phyloP scores from a whole-genome alignment of 1,140 invertebrate genomes.

The Heliothis virescens region DNA sequence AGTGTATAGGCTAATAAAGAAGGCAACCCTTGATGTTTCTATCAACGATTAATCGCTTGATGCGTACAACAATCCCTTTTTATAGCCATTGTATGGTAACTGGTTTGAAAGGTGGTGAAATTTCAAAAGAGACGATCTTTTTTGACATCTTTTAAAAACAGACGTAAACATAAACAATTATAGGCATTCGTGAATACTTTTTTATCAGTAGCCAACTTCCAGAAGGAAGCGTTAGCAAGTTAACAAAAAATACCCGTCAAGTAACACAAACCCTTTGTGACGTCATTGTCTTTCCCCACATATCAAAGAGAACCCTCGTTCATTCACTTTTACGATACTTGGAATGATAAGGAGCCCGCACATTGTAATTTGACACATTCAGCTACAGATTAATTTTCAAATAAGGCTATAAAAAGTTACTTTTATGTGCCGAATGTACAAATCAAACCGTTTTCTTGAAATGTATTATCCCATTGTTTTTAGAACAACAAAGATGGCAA shows the following conservation, averaged over 20 bases:
- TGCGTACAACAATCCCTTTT: not conserved
- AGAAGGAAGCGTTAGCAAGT: too few species aligned
- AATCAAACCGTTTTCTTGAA: not conserved
- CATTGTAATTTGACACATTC: slow-evolving; percentile 10
- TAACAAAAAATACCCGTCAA: not conserved
- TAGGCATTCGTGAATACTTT: too few species aligned
- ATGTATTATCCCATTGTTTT: slow-evolving; percentile 13
- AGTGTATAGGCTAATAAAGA: slow-evolving; percentile 56
- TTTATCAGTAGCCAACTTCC: too few species aligned
- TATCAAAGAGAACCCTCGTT: slow-evolving; percentile 12
- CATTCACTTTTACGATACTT: slow-evolving; percentile 25
- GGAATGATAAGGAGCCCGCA: slow-evolving; percentile 15
- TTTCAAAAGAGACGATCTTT: too few species aligned
- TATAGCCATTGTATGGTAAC: slow-evolving; percentile 1
- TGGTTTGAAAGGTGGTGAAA: not conserved
- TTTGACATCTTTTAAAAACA: not conserved
- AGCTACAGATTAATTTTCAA: not conserved
- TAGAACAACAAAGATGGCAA: slow-evolving; percentile 3
- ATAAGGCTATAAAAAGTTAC: not conserved
- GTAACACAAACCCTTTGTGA: not conserved
- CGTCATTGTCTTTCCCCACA: slow-evolving; percentile 3
- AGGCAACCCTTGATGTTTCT: slow-evolving; percentile 57
- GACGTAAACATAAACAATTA: not conserved
- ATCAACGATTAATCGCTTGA: slow-evolving; percentile 53
- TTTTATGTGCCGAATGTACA: not conserved